phyloP scores from a whole-genome alignment of 1,140 invertebrate genomes.

The Diabrotica virgifera region DNA sequence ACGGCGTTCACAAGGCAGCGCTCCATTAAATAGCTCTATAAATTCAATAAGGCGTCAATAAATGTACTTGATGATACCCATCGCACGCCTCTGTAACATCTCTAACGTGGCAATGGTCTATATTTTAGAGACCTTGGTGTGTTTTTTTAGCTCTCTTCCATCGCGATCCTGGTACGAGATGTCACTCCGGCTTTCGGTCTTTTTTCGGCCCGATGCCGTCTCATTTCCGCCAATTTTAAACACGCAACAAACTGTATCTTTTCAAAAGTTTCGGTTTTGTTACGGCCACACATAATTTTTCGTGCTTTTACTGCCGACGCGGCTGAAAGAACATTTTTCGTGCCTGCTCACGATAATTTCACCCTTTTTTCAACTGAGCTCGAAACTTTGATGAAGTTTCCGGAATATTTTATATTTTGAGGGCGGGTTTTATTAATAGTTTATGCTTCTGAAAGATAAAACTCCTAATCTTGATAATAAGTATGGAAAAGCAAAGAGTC shows the following conservation, averaged over 20 bases:
- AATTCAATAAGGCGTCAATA: not conserved
- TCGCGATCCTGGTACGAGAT: slow-evolving; percentile 39
- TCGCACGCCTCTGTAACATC: slow-evolving; percentile 25
- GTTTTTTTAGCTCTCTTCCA: slow-evolving; percentile 22
- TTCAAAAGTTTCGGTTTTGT: slow-evolving; percentile 30
- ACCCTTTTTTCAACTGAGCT: slow-evolving; percentile 11
- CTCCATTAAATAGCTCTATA: not conserved
- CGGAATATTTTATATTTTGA: slow-evolving; percentile 12
- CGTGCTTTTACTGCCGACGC: slow-evolving; percentile 18
- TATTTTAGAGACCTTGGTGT: slow-evolving; percentile 36
- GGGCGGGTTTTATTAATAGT: slow-evolving; percentile 1
- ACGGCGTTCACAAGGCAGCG: too few species aligned
- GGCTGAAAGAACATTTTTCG: slow-evolving; percentile 33
- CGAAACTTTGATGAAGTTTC: slow-evolving; percentile 14
- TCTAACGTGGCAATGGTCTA: slow-evolving; percentile 38
- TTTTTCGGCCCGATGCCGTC: slow-evolving; percentile 38
- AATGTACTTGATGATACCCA: not conserved
- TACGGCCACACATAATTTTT: slow-evolving; percentile 36
- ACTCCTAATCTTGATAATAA: not conserved
- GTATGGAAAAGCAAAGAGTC: not conserved
- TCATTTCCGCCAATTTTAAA: slow-evolving; percentile 41
- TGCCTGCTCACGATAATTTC: slow-evolving; percentile 30
- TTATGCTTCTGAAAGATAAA: not conserved
- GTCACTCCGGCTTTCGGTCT: slow-evolving; percentile 39
- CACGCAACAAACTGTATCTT: slow-evolving; percentile 38